phyloP scores from a whole-genome alignment of 2,113 vertebrate genomes.

The Pangasianodon hypophthalmus region DNA sequence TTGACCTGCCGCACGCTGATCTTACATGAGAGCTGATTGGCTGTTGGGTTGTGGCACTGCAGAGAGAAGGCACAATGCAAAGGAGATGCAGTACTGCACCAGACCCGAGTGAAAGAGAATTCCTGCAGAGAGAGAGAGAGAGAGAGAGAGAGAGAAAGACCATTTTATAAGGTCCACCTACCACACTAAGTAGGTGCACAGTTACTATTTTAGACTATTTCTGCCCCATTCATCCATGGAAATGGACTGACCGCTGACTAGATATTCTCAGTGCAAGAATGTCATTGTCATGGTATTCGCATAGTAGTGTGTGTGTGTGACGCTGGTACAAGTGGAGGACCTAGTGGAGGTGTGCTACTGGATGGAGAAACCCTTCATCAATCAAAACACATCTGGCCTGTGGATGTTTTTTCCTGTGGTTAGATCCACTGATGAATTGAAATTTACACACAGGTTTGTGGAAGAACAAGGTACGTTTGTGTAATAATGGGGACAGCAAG shows the following conservation, averaged over 20 bases:
- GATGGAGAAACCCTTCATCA: background rate
- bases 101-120: constrained; percentile 92
- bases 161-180: background rate
- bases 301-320: background rate
- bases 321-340: background rate
- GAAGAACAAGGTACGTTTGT: background rate
- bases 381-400: background rate
- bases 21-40: constrained; percentile 91
- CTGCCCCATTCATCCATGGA: background rate
- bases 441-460: background rate
- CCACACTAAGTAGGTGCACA: background rate
- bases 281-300: background rate
- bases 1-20: constrained; percentile 93
- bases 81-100: constrained; percentile 88
- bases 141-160: background rate
- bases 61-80: constrained; percentile 95
- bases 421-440: background rate
- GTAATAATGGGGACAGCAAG: background rate
- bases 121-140: constrained; percentile 74
- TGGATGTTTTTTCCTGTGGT: no score
- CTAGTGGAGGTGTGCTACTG: background rate
- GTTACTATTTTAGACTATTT: background rate
- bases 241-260: background rate
- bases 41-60: constrained; percentile 89
- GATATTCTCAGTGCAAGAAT: background rate